A percentile compares a stretch with the other conserved stretches of the same genome.
These are phyloP conservation scores for Thereva unica DNA, from an alignment of 2,888 invertebrate species.

Conservation along the genomic window DNA sequence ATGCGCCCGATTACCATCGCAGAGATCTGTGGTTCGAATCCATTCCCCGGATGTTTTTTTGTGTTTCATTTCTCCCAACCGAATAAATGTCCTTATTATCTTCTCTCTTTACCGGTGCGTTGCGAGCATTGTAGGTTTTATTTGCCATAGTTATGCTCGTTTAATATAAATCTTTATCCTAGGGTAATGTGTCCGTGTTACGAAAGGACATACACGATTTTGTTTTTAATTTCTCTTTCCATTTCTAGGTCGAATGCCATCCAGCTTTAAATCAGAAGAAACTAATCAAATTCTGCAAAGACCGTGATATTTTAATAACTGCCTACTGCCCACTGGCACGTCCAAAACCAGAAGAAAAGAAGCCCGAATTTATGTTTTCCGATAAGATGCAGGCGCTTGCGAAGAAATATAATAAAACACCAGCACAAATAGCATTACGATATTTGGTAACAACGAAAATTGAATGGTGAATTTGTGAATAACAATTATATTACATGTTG, in stretches of 20 bases:
- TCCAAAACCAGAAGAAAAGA: constrained; percentile 58
- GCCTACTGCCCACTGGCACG: constrained; percentile 78
- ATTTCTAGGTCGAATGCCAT: constrained; percentile 56
- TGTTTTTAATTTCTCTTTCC: no score
- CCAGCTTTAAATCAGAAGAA: constrained; percentile 73
- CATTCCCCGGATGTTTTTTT: no score
- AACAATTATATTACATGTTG: constrained; percentile 38
- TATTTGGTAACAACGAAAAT: constrained; percentile 63
- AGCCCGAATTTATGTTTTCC: constrained; percentile 61
- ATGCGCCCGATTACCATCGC: no score
- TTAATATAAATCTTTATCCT: no score
- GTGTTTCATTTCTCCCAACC: no score
- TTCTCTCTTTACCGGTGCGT: no score
- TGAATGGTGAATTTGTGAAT: neutral
- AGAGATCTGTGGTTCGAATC: no score
- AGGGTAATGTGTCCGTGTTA: no score
- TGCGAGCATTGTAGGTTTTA: no score
- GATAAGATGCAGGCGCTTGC: constrained; percentile 62
- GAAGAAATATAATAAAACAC: constrained; percentile 66
- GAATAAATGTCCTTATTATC: no score
- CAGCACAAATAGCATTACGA: constrained; percentile 66
- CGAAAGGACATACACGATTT: no score
- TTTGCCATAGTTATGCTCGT: no score
- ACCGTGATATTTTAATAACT: constrained; percentile 66
- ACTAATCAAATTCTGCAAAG: constrained; percentile 69